Evolutionary conservation across 2,888 invertebrate species (phyloP), one percentile per base, ranked within the genome.

Genomic region (Lasioglossum leucozonium): DNA sequence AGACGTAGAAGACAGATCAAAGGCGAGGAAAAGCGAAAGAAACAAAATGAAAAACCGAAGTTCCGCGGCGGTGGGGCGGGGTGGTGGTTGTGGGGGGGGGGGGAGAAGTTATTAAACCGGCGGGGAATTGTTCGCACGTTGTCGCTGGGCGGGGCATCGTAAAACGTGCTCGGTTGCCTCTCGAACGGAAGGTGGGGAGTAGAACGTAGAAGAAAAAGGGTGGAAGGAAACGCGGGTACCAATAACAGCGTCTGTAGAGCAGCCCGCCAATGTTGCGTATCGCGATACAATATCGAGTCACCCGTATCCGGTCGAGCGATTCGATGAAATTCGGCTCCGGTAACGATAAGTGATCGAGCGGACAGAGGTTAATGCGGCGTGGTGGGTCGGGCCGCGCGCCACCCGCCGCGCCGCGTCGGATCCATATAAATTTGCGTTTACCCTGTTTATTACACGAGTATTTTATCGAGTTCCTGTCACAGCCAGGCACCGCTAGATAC

Each of bases 401-500:
- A n/a, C n/a, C n/a, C 73, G 44, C 42, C 42, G 47, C 30, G 72
- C 74, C 78, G 79, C 74, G 73, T 79, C 77, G 82, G 82, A 77
- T 71, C 77, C 82, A 89, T 92, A 93, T 93, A 93, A 92, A 93
- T 92, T 93, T 92, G 90, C 92, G 90, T 92, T 92, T 89, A 88
- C 86, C 88, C 89, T 90, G 92, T 92, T 92, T 91, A 92, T 92
- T 91, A 91, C 91, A 89, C 87, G 89, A 90, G 91, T 90, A 91
- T 91, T 92, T 93, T 93, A 94, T 94, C 93, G 94, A 93, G 90
- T 93, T 92, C 86, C 93, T 91, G 94, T 93, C 94, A 92, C 88
- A 86, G 85, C 89, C 94, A 94, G 90, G 47, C 80, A 85, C 77
- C 75, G 79, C 80, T 83, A 88, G 84, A 87, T 90, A 86, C 86